A percentile compares a stretch with the other conserved stretches of the same genome.
Evolutionary conservation across 2,888 invertebrate genomes (phyloP).

Genomic region (Dolichomitus sp.): DNA sequence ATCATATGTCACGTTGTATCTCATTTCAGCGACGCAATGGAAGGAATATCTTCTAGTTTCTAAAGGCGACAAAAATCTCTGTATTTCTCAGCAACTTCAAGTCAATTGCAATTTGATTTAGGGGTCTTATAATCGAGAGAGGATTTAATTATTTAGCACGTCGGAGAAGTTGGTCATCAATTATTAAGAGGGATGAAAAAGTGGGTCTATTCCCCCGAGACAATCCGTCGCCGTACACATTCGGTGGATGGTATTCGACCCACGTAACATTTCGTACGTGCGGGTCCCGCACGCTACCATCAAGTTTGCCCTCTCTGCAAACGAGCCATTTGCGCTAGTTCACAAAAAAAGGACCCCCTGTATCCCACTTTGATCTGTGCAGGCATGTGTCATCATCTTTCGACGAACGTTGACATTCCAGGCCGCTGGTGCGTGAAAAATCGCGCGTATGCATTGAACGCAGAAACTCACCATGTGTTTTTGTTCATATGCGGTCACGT

Average conservation of each 20-base stretch:
- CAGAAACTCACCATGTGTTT: conserved; percentile 16
- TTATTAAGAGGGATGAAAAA: conserved; percentile 62
- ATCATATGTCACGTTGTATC: background rate
- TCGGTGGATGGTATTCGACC: conserved; percentile 64
- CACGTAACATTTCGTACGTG: conserved; percentile 67
- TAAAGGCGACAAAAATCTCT: background rate
- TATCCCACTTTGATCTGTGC: conserved; percentile 22
- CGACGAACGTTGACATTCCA: conserved; percentile 71
- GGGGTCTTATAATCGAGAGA: conserved; percentile 55
- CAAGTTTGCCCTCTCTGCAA: conserved; percentile 59
- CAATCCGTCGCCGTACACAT: conserved; percentile 65
- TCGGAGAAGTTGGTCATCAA: conserved; percentile 66
- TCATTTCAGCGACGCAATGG: background rate
- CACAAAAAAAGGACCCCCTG: conserved; percentile 16
- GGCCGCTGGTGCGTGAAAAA: conserved; percentile 80
- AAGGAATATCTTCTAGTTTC: background rate
- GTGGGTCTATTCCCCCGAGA: conserved; percentile 56
- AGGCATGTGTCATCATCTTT: conserved; percentile 45
- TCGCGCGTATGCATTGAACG: conserved; percentile 66
- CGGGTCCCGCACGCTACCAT: conserved; percentile 50
- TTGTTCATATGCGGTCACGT: conserved; percentile 21
- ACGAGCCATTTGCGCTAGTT: conserved; percentile 77
- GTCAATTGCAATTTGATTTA: conserved; percentile 62
- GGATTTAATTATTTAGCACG: conserved; percentile 65
- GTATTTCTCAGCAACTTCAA: conserved; percentile 14